Evolutionary conservation across 2,113 vertebrate species (phyloP), one percentile per base, ranked within the genome.

Genomic region (Pomatorhinus ruficollis): DNA sequence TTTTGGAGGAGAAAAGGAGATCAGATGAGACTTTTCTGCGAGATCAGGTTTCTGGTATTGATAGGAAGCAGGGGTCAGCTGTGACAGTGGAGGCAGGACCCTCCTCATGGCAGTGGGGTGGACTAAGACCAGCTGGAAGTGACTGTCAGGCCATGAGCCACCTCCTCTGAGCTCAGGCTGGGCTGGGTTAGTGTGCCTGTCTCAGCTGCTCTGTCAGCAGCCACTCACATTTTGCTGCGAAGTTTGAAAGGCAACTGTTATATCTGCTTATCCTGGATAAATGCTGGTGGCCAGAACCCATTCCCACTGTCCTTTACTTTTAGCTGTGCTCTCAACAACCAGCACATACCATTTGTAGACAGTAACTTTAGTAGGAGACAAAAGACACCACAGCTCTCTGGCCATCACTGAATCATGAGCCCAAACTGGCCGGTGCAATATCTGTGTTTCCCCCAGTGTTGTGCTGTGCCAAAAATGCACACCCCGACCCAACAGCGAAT

Each of bases 161-260:
- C 9, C 30, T 74, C 44, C 37, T 24, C 35, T n/a, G 49, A 50
- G 57, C 49, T 63, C 68, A 25, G 19, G 4, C 0, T 63, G 27
- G 35, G 33, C 53, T 87, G 57, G 9, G 7, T 76, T 59, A 23
- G 23, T 3, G 3, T 45, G 23, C 35, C 44, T 64, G 35, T 47
- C 63, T 10, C 81, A 68, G 31, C 11, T 33, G 2, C 57, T 47
- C 60, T 7, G 2, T 21, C 56, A 80, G 47, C 77, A 80, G 68
- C 30, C 0, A 0, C 57, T 69, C 35, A 42, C 27, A 16, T 17
- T 65, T 69, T n/a, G 13, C 35, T 44, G 40, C 3, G 30, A 60
- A 50, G 0, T 33, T 56, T 52, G 23, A 25, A 74, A n/a, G 40
- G 14, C 9, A 47, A 1, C 14, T 19, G 11, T 20, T 1, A 0